phyloP scores from a whole-genome alignment of 2,888 invertebrate genomes.

The Hemaris fuciformis region DNA sequence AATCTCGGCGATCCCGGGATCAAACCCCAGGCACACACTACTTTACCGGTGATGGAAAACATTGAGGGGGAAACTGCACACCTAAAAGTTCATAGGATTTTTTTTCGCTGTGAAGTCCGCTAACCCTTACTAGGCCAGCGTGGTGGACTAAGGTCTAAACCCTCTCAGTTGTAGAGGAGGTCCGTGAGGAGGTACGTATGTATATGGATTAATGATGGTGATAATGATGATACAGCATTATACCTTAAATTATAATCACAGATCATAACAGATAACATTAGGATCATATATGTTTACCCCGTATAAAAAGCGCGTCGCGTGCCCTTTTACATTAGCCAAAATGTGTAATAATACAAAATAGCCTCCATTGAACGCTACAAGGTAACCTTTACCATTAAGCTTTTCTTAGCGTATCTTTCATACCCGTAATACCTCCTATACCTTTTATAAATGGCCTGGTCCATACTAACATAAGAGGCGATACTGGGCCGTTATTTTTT shows the following conservation, averaged over 20 bases:
- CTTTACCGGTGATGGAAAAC: too few species aligned
- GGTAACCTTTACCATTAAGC: background rate
- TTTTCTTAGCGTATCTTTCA: conserved; percentile 5
- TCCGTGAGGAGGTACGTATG: too few species aligned
- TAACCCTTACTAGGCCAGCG: too few species aligned
- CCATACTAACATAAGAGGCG: conserved; percentile 19
- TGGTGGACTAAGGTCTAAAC: too few species aligned
- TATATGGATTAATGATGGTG: too few species aligned
- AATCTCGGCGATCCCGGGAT: too few species aligned
- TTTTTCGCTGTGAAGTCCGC: too few species aligned
- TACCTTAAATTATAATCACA: background rate
- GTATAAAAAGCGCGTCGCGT: background rate
- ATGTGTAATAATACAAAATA: background rate
- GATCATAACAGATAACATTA: background rate
- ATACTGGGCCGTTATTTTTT: conserved; percentile 38
- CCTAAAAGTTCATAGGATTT: too few species aligned
- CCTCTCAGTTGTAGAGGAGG: too few species aligned
- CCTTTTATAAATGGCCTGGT: conserved; percentile 8
- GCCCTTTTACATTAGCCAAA: background rate
- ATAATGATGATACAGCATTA: background rate
- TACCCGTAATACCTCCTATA: background rate
- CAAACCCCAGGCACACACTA: too few species aligned
- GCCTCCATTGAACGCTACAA: background rate
- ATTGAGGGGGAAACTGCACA: too few species aligned
- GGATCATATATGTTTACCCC: background rate